A percentile compares a stretch with the other conserved stretches of the same genome.
Conservation (phyloP, 2,797 vertebrate species). For the Microchirus variegatus region DNA sequence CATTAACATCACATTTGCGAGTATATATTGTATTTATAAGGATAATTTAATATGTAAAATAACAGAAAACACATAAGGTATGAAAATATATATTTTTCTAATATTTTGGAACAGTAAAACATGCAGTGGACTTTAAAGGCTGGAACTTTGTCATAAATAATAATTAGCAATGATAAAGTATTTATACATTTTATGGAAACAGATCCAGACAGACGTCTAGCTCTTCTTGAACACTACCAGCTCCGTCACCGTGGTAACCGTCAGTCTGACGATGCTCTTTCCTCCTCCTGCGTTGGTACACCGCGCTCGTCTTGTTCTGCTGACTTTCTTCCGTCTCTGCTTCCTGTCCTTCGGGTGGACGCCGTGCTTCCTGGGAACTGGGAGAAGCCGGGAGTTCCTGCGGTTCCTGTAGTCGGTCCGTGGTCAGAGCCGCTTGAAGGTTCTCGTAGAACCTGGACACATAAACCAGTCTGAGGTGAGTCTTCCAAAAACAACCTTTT, state of each 20-base stretch:
- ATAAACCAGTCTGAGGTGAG: background rate
- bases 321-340: background rate
- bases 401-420: slow-evolving; percentile 14
- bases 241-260: slow-evolving; percentile 27
- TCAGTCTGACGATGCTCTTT: slow-evolving; percentile 14
- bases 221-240: slow-evolving; percentile 36
- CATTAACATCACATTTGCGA: no score
- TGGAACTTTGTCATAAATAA: no score
- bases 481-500: background rate
- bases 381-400: slow-evolving; percentile 23
- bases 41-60: no score
- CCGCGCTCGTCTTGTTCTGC: slow-evolving; percentile 1
- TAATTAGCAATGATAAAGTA: no score
- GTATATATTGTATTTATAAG: no score
- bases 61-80: no score
- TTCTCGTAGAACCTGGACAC: slow-evolving; percentile 61
- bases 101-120: no score
- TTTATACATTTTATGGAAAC: slow-evolving; percentile 34
- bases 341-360: background rate
- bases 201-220: slow-evolving; percentile 48
- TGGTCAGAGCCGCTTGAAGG: slow-evolving; percentile 42
- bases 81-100: no score
- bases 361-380: slow-evolving; percentile 9
- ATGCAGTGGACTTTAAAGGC: no score
- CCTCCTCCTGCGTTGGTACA: slow-evolving; percentile 55